These are phyloP conservation scores for Omphaloscelis lunosa DNA, from an alignment of 2,888 invertebrate genomes.

Conservation along the genomic window DNA sequence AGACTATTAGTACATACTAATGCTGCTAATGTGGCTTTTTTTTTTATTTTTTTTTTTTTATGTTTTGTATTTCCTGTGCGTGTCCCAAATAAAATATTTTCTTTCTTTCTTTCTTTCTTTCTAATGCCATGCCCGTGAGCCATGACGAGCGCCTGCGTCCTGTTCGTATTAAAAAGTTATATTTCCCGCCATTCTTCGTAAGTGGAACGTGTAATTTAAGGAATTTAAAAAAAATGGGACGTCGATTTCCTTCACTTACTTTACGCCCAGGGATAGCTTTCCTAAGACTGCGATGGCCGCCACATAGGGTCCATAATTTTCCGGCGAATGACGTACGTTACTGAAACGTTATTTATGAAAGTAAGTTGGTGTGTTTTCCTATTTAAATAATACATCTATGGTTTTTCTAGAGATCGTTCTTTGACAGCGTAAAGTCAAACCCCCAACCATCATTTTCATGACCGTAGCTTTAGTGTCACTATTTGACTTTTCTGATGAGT, in stretches of 20 bases:
- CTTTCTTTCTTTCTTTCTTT: too few species aligned
- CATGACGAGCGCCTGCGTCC: conserved; percentile 39
- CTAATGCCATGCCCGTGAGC: conserved; percentile 9
- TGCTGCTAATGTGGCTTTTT: too few species aligned
- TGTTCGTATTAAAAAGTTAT: conserved; percentile 49
- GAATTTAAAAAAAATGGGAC: background rate
- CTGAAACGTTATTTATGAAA: too few species aligned
- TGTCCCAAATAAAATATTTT: too few species aligned
- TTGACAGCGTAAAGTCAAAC: too few species aligned
- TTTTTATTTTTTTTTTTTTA: too few species aligned
- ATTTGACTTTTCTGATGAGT: background rate
- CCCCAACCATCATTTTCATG: too few species aligned
- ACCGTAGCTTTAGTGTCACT: background rate
- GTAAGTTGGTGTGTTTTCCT: too few species aligned
- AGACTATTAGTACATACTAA: conserved; percentile 4
- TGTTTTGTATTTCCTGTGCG: too few species aligned
- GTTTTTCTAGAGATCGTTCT: too few species aligned
- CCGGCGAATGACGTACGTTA: too few species aligned
- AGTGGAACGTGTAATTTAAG: background rate
- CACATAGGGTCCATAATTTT: background rate
- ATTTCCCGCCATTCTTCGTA: conserved; percentile 35
- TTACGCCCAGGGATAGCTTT: background rate
- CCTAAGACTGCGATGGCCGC: background rate
- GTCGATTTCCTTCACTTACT: background rate
- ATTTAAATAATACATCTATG: too few species aligned